Conservation (phyloP, 2,888 invertebrate genomes). For the Zygothrica quintamaculata region DNA sequence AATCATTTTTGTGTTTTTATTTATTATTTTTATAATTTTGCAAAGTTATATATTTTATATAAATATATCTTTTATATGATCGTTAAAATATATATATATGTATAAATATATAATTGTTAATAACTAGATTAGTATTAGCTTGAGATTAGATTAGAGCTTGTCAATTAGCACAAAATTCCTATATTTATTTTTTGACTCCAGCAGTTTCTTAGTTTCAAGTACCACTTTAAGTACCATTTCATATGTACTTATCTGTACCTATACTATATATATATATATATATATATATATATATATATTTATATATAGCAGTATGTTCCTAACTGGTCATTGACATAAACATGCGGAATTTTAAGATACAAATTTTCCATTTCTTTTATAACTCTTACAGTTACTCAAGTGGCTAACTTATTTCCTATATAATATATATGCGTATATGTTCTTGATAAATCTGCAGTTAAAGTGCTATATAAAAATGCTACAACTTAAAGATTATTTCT, state of each 20-base stretch:
- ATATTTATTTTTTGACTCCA: neutral
- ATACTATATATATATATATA: neutral
- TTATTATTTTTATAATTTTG: too few relatives aligned
- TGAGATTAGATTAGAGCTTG: slow-evolving; percentile 43
- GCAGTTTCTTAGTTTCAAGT: neutral
- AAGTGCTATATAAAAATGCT: too few relatives aligned
- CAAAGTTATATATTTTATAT: too few relatives aligned
- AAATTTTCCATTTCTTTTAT: neutral
- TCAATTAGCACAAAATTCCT: slow-evolving; percentile 11
- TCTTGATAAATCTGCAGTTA: too few relatives aligned
- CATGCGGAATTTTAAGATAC: neutral
- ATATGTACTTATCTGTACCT: too few relatives aligned
- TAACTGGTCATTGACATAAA: slow-evolving; percentile 9
- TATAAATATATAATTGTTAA: neutral
- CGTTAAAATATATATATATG: neutral
- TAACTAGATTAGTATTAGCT: slow-evolving; percentile 17
- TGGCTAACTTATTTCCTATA: too few relatives aligned
- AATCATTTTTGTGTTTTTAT: too few relatives aligned
- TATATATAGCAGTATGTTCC: neutral
- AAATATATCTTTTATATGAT: too few relatives aligned
- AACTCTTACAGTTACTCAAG: neutral
- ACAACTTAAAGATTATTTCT: too few relatives aligned
- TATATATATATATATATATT: neutral
- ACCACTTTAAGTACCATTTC: neutral
- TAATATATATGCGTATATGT: too few relatives aligned